Percentiles rank a stretch among this genome's conserved stretches.
Conservation (phyloP, 1,140 invertebrate species). For the Philotrypesis tridentata region DNA sequence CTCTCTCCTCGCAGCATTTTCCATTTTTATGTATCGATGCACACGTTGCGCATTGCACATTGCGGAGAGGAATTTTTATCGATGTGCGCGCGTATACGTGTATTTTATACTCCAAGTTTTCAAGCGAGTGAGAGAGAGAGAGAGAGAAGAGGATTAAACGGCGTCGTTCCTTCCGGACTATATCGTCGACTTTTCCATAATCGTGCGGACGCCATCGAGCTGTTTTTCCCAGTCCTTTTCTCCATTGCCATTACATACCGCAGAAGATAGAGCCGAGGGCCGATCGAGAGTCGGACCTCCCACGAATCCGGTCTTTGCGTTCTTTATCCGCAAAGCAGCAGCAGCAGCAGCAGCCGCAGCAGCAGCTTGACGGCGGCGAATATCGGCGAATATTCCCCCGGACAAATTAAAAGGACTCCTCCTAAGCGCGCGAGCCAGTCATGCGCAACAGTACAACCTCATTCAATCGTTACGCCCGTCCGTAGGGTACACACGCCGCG, state of each 20-base stretch:
- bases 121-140: background rate
- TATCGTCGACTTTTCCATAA: background rate
- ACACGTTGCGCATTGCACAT: too few relatives aligned
- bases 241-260: background rate
- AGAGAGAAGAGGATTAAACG: background rate
- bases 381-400: background rate
- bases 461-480: background rate
- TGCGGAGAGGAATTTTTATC: background rate
- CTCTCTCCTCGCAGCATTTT: too few relatives aligned
- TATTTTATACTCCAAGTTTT: background rate
- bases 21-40: background rate
- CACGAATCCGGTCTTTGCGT: background rate
- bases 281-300: background rate
- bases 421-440: background rate
- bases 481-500: background rate
- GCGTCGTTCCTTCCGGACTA: background rate
- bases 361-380: too few relatives aligned
- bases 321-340: too few relatives aligned
- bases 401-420: background rate
- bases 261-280: background rate
- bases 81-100: background rate
- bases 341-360: too few relatives aligned
- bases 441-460: background rate
- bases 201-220: background rate
- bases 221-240: background rate